These are phyloP conservation scores for Anagyrus pseudococci DNA, from an alignment of 2,888 invertebrate genomes.

Conservation along the genomic window DNA sequence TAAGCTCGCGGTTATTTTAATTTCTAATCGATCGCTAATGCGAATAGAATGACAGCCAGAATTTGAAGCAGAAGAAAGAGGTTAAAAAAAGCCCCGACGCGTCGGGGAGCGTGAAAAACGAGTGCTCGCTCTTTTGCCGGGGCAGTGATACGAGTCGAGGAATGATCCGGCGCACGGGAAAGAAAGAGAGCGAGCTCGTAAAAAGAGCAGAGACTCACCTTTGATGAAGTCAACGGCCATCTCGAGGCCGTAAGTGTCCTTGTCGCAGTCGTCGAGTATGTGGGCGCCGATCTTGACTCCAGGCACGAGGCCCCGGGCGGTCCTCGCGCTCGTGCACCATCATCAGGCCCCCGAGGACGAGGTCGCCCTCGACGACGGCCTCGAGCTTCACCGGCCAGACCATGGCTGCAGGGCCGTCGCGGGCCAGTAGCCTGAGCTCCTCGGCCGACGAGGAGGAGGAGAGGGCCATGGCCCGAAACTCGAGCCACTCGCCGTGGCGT, in stretches of 20 bases:
- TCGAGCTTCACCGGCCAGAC: conserved; percentile 85
- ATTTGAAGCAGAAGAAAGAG: no score
- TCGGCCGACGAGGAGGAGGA: conserved; percentile 30
- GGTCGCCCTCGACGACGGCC: conserved; percentile 79
- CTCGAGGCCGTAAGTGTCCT: conserved; percentile 93
- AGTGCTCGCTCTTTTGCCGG: no score
- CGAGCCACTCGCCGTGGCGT: conserved; percentile 49
- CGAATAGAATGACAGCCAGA: no score
- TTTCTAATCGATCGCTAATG: no score
- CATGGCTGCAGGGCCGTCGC: conserved; percentile 1
- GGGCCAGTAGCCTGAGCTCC: not conserved
- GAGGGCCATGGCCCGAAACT: conserved; percentile 51
- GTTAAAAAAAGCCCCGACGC: no score
- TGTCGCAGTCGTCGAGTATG: conserved; percentile 93
- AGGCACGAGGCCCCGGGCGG: conserved; percentile 71
- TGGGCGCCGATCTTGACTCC: conserved; percentile 85
- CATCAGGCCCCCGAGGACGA: conserved; percentile 90
- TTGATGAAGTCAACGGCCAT: conserved; percentile 97
- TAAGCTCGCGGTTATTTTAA: no score
- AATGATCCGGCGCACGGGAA: no score
- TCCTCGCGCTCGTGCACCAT: conserved; percentile 95
- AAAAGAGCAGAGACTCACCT: conserved; percentile 71
- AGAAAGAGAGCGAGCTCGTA: no score
- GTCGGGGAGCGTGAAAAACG: no score
- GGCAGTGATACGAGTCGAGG: no score